These are phyloP conservation scores for Dicaeum eximium DNA, from an alignment of 2,113 vertebrate species.

Conservation along the genomic window DNA sequence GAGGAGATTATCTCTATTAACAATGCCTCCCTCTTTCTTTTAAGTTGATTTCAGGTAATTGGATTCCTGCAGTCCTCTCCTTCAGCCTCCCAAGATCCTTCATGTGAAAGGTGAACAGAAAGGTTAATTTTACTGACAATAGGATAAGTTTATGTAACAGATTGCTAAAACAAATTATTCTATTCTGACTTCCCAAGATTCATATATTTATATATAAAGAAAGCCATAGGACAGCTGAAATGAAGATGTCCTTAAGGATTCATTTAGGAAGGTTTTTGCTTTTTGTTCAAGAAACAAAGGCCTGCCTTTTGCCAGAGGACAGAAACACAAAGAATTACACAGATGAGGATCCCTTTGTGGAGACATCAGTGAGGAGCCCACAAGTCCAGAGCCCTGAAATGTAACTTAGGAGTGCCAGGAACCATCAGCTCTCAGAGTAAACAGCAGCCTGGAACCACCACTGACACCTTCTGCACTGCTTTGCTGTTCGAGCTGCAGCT, in stretches of 20 bases:
- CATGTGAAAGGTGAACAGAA: not conserved
- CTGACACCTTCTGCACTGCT: accelerated
- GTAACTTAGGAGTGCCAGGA: accelerated
- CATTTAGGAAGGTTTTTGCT: not conserved
- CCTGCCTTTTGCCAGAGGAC: not conserved
- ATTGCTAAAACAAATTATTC: not conserved
- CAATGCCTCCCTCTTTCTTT: not conserved
- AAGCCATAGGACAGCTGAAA: not conserved
- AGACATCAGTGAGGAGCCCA: not conserved
- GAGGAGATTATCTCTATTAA: not conserved
- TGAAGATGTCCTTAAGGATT: not conserved
- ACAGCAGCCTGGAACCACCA: not conserved
- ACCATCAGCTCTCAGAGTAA: accelerated
- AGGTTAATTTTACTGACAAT: not conserved
- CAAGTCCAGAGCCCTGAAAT: not conserved
- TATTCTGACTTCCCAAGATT: not conserved
- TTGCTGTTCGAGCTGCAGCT: not conserved
- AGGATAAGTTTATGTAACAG: not conserved
- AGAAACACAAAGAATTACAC: not conserved
- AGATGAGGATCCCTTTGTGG: not conserved
- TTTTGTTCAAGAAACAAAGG: not conserved
- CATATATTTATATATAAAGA: not conserved
- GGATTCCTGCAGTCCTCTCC: not conserved
- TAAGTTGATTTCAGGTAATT: conserved; percentile 20
- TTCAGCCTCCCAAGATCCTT: not conserved